Evolutionary conservation across 2,797 vertebrate species (phyloP), one percentile per base, ranked within the genome.

Genomic region (Echeneis naucrates): DNA sequence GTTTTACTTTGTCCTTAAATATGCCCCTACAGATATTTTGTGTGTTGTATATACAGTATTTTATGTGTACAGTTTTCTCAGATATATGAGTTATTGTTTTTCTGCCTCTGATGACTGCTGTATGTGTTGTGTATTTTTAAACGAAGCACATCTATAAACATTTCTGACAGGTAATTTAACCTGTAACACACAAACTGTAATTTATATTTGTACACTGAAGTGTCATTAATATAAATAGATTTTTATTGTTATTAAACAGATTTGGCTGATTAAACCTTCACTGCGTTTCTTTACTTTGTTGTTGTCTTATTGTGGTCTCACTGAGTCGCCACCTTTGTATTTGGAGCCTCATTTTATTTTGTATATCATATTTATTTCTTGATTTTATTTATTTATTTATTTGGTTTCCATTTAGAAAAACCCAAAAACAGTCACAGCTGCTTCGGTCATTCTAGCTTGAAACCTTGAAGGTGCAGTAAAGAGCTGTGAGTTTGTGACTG

Each of bases 171-270:
- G 33, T 26, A 21, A 32, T 30, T 30, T 30, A 30, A 13, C 27
- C 48, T 50, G 24, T 21, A 37, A n/a, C 35, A 56, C 16, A 45
- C 35, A 32, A 17, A 57, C 26, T 76, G 62, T 84, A 47, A 81
- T 72, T 81, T 81, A 81, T 83, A 69, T 81, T 72, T 81, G 30
- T 68, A 47, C 42, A 64, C 69, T 63, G 6, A 54, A 65, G 27
- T 68, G 35, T 72, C 69, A 62, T 54, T 73, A 50, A 54, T 69
- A 60, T 48, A 32, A 53, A 42, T 44, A 12, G 4, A 26, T 72
- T 67, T 48, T 61, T 21, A 9, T 63, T 58, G 58, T 56, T 23
- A 81, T 68, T 40, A 74, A 77, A 77, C 27, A 5, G 23, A 54
- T 27, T 40, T 71, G 38, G 27, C 0, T 57, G 11, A 60, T 64